A percentile compares a stretch with the other conserved stretches of the same genome.
Evolutionary conservation across 2,113 vertebrate genomes (phyloP).

Genomic region (Osmerus mordax): DNA sequence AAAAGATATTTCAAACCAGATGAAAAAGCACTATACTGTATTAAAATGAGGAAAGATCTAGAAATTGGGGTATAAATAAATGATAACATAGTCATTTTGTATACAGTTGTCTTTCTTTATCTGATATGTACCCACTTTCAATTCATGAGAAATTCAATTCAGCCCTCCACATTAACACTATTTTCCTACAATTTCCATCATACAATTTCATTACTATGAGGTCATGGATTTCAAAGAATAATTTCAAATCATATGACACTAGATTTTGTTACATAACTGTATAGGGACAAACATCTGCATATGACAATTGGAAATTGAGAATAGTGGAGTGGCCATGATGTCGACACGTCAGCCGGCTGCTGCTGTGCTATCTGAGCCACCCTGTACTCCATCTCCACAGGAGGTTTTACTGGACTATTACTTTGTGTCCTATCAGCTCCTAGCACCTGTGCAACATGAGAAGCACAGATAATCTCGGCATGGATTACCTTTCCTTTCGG

Average conservation of each 20-base stretch:
- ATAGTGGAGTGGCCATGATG: neutral
- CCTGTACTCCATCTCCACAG: constrained; percentile 26
- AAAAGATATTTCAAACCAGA: constrained; percentile 23
- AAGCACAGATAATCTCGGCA: constrained; percentile 47
- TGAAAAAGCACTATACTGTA: constrained; percentile 27
- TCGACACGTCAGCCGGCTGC: neutral
- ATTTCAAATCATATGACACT: neutral
- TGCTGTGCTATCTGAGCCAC: constrained; percentile 34
- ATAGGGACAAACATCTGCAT: neutral
- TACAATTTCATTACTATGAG: too few species aligned
- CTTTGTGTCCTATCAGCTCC: constrained; percentile 52
- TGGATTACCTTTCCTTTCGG: constrained; percentile 53
- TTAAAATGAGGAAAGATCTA: constrained; percentile 35
- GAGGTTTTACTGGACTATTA: constrained; percentile 30
- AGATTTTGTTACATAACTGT: neutral
- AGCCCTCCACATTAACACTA: neutral
- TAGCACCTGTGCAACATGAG: constrained; percentile 58
- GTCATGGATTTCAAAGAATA: too few species aligned
- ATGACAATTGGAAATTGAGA: constrained; percentile 1
- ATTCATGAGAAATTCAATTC: neutral
- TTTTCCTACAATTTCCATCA: neutral
- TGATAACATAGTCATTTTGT: constrained; percentile 23
- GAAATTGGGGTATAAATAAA: constrained; percentile 47
- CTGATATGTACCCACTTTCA: neutral
- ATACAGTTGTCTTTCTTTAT: constrained; percentile 30